Percentiles rank a stretch among this genome's conserved stretches.
Conservation (phyloP, 2,797 vertebrate species). For the Sebastolobus altivelis region DNA sequence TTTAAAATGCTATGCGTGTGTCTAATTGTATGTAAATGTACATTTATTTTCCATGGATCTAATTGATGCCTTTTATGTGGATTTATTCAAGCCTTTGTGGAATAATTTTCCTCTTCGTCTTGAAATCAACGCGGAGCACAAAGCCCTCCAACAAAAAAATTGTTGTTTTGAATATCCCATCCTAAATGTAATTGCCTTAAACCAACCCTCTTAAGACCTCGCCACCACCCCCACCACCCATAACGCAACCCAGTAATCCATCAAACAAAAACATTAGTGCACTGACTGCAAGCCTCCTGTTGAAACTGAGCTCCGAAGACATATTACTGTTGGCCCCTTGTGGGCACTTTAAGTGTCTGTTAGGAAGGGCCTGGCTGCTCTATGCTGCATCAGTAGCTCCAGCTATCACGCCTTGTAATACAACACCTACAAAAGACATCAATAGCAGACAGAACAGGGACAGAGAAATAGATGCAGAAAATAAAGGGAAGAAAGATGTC, state of each 20-base stretch:
- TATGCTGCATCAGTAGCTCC: constrained; percentile 31
- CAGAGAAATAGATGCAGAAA: constrained; percentile 26
- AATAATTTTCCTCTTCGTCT: constrained; percentile 31
- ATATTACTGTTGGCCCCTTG: constrained; percentile 68
- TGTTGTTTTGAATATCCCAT: constrained; percentile 54
- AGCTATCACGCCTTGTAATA: constrained; percentile 40
- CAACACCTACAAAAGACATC: constrained; percentile 47
- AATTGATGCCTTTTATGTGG: constrained; percentile 26
- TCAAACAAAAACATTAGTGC: constrained; percentile 77
- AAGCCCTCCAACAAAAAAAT: constrained; percentile 45
- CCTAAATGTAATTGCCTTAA: constrained; percentile 71
- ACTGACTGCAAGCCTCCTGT: constrained; percentile 66
- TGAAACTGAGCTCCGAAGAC: constrained; percentile 74
- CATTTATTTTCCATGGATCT: constrained; percentile 1
- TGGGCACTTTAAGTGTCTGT: constrained; percentile 69
- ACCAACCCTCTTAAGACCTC: constrained; percentile 60
- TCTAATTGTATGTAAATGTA: constrained; percentile 19
- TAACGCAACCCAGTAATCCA: constrained; percentile 74
- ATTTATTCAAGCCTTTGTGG: constrained; percentile 22
- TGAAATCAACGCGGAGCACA: constrained; percentile 46
- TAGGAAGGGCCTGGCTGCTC: constrained; percentile 49
- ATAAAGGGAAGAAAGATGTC: constrained; percentile 38
- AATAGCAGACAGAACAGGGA: constrained; percentile 11
- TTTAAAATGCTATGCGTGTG: constrained; percentile 12
- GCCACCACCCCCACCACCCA: constrained; percentile 40